A percentile compares a stretch with the other conserved stretches of the same genome.
Conservation (phyloP, 2,888 invertebrate genomes). For the Drosophila longiperda region DNA sequence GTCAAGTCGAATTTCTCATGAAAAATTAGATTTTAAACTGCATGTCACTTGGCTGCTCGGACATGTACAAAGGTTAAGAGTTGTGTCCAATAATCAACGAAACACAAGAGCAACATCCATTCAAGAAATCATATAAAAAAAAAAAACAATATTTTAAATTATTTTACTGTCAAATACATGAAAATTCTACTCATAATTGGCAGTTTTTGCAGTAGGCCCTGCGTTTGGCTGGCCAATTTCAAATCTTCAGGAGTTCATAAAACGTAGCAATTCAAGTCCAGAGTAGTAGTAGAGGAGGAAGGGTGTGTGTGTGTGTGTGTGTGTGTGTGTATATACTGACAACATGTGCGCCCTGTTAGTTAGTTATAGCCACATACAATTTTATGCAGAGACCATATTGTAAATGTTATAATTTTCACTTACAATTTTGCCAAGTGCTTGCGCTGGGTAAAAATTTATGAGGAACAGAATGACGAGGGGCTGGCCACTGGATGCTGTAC, state of each 20-base stretch:
- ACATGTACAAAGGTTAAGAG: constrained; percentile 2
- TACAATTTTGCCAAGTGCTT: constrained; percentile 63
- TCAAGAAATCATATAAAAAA: constrained; percentile 3
- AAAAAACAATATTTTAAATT: constrained; percentile 39
- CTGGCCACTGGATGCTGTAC: not conserved
- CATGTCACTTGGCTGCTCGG: constrained; percentile 11
- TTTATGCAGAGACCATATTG: constrained; percentile 74
- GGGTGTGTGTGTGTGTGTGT: no score
- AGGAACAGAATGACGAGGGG: not conserved
- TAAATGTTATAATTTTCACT: constrained; percentile 78
- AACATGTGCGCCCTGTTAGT: constrained; percentile 73
- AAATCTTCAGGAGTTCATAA: constrained; percentile 48
- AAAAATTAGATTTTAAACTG: constrained; percentile 20
- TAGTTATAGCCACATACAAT: constrained; percentile 78
- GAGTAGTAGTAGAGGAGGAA: not conserved
- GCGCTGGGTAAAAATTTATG: constrained; percentile 42
- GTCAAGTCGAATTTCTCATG: constrained; percentile 20
- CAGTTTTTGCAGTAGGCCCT: constrained; percentile 50
- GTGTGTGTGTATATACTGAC: not conserved
- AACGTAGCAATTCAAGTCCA: constrained; percentile 10
- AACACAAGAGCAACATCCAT: constrained; percentile 14
- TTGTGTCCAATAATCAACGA: not conserved
- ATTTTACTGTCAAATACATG: constrained; percentile 49
- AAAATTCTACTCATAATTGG: constrained; percentile 70
- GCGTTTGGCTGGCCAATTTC: constrained; percentile 29